These are phyloP conservation scores for Drosophila fulvimacula DNA, from an alignment of 2,888 invertebrate species.

Conservation along the genomic window DNA sequence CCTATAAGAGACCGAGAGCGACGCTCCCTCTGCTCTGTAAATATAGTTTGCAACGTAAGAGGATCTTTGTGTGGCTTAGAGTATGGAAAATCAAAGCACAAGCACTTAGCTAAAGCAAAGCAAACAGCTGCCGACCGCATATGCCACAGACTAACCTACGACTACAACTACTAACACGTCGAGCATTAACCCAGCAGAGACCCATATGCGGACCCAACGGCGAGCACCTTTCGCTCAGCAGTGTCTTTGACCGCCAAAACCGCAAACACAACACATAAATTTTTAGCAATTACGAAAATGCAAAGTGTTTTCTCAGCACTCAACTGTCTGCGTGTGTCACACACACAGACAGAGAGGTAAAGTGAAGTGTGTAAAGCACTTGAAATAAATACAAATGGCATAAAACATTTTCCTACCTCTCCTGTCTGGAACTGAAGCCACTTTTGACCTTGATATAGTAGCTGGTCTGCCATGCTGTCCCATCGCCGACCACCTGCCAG, in stretches of 20 bases:
- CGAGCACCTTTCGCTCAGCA: slow-evolving; percentile 16
- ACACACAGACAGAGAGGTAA: neutral
- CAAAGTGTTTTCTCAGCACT: slow-evolving; percentile 34
- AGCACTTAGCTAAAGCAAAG: slow-evolving; percentile 28
- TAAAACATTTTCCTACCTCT: neutral
- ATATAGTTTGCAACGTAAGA: slow-evolving; percentile 13
- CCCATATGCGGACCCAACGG: neutral
- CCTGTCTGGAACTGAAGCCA: neutral
- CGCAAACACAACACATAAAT: slow-evolving; percentile 50
- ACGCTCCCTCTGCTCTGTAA: no score
- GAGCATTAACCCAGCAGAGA: neutral
- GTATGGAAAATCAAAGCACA: slow-evolving; percentile 18
- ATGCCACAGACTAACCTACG: slow-evolving; percentile 43
- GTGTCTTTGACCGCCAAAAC: slow-evolving; percentile 45
- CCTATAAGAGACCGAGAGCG: no score
- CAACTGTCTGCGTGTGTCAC: neutral
- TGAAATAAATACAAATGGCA: slow-evolving; percentile 13
- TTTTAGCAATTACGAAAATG: slow-evolving; percentile 57
- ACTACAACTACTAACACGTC: slow-evolving; percentile 7
- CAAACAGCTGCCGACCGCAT: slow-evolving; percentile 47
- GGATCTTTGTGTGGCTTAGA: neutral
- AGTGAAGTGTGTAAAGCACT: neutral
- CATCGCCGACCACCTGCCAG: neutral
- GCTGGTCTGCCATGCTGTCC: neutral
- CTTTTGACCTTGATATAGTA: slow-evolving; percentile 6